These are phyloP conservation scores for Lycophotia porphyrea DNA, from an alignment of 2,888 invertebrate genomes.

Conservation along the genomic window DNA sequence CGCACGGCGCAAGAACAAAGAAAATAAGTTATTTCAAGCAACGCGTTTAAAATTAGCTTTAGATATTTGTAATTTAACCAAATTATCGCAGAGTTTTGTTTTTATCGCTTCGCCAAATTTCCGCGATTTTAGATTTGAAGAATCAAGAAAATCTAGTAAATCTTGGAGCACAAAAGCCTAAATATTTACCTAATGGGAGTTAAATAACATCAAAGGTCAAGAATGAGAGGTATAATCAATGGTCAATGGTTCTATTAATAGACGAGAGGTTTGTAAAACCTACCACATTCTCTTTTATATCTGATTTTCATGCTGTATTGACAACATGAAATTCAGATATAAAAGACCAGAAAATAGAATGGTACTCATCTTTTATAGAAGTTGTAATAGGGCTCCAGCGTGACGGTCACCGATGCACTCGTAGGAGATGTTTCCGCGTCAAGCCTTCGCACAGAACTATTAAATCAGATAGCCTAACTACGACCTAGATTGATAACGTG, in stretches of 20 bases:
- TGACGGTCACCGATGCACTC: background rate
- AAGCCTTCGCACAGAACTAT: constrained; percentile 16
- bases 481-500: constrained; percentile 35
- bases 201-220: no score
- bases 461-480: constrained; percentile 21
- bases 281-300: no score
- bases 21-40: constrained; percentile 11
- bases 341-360: background rate
- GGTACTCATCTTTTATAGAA: constrained; percentile 38
- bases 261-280: background rate
- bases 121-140: background rate
- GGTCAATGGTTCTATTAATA: no score
- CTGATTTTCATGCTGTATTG: no score
- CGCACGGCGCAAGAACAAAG: constrained; percentile 14
- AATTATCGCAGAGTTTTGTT: background rate
- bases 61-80: background rate
- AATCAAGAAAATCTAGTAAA: background rate
- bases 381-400: background rate
- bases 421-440: constrained; percentile 10
- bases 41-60: constrained; percentile 3
- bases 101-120: background rate
- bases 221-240: background rate
- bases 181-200: background rate
- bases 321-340: background rate
- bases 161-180: background rate